A percentile compares a stretch with the other conserved stretches of the same genome.
phyloP scores from a whole-genome alignment of 2,797 vertebrate species.

The Xenopus petersii region DNA sequence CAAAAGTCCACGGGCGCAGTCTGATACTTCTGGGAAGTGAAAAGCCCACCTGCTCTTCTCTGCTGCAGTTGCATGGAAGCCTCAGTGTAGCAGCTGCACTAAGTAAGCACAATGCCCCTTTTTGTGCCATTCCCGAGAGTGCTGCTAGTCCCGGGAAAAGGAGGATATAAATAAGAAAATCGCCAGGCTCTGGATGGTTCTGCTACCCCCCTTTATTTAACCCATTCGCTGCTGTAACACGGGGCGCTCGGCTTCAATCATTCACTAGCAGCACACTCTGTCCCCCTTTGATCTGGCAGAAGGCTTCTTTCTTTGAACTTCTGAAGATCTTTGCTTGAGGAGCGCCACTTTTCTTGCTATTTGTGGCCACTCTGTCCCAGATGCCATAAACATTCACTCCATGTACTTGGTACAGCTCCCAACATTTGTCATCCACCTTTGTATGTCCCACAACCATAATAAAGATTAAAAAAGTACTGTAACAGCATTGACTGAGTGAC shows the following conservation, averaged over 20 bases:
- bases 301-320: conserved; percentile 9
- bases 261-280: neutral
- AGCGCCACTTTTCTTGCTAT: too few relatives aligned
- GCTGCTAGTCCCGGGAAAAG: conserved; percentile 43
- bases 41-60: conserved; percentile 89
- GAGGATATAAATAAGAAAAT: conserved; percentile 35
- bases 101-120: conserved; percentile 81
- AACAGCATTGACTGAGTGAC: too few relatives aligned
- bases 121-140: conserved; percentile 71
- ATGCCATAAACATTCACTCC: too few relatives aligned
- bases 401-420: too few relatives aligned
- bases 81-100: conserved; percentile 87
- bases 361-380: too few relatives aligned
- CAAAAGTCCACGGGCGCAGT: conserved; percentile 29
- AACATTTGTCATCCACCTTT: too few relatives aligned
- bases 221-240: neutral
- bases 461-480: too few relatives aligned
- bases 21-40: conserved; percentile 73
- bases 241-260: too few relatives aligned
- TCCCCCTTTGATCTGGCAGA: conserved; percentile 20
- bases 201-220: conserved; percentile 23
- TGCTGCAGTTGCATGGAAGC: conserved; percentile 83
- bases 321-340: neutral
- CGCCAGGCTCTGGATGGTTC: conserved; percentile 35
- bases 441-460: too few relatives aligned